Conservation (phyloP, 2,888 invertebrate genomes). For the Euclidia mi region DNA sequence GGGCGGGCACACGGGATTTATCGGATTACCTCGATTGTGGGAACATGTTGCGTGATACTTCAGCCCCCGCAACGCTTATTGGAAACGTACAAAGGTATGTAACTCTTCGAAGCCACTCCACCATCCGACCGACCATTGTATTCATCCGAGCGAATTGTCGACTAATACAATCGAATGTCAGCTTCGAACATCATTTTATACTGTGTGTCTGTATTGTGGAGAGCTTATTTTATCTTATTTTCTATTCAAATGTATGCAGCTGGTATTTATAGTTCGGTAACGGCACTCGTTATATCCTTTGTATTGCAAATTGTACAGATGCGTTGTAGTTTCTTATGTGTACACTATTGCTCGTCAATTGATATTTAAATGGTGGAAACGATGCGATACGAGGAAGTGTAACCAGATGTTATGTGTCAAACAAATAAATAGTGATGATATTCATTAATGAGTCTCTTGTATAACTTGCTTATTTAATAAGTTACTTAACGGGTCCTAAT, state of each 20-base stretch:
- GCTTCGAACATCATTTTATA: background rate
- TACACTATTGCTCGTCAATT: too few relatives aligned
- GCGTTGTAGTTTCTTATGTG: too few relatives aligned
- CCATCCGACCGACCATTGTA: background rate
- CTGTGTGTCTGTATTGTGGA: background rate
- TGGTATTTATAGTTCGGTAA: too few relatives aligned
- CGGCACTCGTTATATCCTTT: too few relatives aligned
- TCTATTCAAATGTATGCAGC: background rate
- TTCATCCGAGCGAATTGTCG: background rate
- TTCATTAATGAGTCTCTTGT: too few relatives aligned
- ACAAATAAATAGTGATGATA: too few relatives aligned
- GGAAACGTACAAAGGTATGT: conserved; percentile 22
- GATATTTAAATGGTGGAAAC: too few relatives aligned
- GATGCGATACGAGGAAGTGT: too few relatives aligned
- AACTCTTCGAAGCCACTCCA: conserved; percentile 1
- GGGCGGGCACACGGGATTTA: conserved; percentile 29
- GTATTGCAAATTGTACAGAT: too few relatives aligned
- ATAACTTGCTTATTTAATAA: too few relatives aligned
- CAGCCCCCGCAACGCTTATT: conserved; percentile 35
- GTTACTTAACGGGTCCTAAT: too few relatives aligned
- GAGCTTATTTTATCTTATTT: background rate
- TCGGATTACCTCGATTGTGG: conserved; percentile 33
- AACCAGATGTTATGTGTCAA: too few relatives aligned
- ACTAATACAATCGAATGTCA: background rate
- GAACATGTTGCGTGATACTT: conserved; percentile 41